Evolutionary conservation across 2,888 invertebrate genomes (phyloP).

Genomic region (Nebria brevicollis): DNA sequence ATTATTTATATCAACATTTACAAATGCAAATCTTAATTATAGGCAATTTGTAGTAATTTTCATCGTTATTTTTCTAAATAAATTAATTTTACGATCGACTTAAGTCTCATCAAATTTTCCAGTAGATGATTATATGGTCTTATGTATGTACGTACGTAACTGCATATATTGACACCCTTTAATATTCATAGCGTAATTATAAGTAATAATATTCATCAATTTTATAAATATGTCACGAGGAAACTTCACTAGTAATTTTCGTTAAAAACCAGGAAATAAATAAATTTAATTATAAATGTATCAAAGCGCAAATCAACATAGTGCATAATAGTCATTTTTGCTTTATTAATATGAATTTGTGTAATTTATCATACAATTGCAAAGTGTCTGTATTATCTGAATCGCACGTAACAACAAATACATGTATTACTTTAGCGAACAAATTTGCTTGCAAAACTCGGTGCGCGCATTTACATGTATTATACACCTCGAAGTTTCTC

Average conservation of each 20-base stretch:
- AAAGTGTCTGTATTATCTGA: constrained; percentile 1
- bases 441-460: background rate
- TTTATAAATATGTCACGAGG: background rate
- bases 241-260: background rate
- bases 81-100: too few species aligned
- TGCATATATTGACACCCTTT: background rate
- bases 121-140: background rate
- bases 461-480: background rate
- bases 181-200: background rate
- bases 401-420: background rate
- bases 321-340: too few species aligned
- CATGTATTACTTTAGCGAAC: constrained; percentile 2
- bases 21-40: too few species aligned
- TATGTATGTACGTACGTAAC: constrained; percentile 3
- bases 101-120: background rate
- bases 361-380: background rate
- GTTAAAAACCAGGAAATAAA: too few species aligned
- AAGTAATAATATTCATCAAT: too few species aligned
- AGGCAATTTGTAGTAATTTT: too few species aligned
- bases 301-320: too few species aligned
- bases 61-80: too few species aligned
- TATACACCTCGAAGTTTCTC: background rate
- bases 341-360: too few species aligned
- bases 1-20: too few species aligned
- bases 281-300: too few species aligned